These are phyloP conservation scores for Leptinotarsa texana DNA, from an alignment of 1,140 invertebrate species.

Conservation along the genomic window DNA sequence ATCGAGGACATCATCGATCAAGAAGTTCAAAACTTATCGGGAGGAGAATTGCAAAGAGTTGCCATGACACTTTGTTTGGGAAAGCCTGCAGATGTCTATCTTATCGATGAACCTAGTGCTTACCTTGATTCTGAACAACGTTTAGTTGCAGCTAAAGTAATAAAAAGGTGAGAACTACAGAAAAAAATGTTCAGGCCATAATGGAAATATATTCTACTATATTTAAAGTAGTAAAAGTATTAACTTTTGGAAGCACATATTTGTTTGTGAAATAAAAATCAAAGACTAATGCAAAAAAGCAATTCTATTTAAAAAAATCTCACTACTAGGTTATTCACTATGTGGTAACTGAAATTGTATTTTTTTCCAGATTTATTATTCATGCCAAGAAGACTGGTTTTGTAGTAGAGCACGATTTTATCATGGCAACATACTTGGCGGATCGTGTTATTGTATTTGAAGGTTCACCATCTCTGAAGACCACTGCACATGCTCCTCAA, in stretches of 20 bases:
- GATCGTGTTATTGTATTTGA: slow-evolving; percentile 99
- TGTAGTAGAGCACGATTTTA: slow-evolving; percentile 99
- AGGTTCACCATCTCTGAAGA: slow-evolving; percentile 85
- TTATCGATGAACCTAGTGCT: slow-evolving; percentile 99
- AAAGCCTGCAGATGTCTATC: slow-evolving; percentile 98
- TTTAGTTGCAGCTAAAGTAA: slow-evolving; percentile 99
- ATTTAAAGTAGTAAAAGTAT: no score
- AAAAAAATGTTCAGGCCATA: no score
- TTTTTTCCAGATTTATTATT: slow-evolving; percentile 84
- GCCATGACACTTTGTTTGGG: slow-evolving; percentile 95
- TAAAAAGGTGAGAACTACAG: slow-evolving; percentile 75
- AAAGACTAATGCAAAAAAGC: background rate
- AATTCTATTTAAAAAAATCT: background rate
- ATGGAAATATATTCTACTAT: no score
- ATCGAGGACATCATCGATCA: slow-evolving; percentile 99
- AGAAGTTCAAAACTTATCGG: slow-evolving; percentile 98
- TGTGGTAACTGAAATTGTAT: background rate
- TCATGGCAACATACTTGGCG: slow-evolving; percentile 99
- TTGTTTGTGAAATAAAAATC: no score
- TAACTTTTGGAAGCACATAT: no score
- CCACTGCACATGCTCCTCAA: slow-evolving; percentile 90
- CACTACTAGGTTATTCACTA: no score
- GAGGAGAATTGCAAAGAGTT: slow-evolving; percentile 98
- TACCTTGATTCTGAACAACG: slow-evolving; percentile 99
- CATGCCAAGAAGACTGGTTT: slow-evolving; percentile 99